Evolutionary conservation across 2,888 invertebrate genomes (phyloP).

Genomic region (Melanchra persicariae): DNA sequence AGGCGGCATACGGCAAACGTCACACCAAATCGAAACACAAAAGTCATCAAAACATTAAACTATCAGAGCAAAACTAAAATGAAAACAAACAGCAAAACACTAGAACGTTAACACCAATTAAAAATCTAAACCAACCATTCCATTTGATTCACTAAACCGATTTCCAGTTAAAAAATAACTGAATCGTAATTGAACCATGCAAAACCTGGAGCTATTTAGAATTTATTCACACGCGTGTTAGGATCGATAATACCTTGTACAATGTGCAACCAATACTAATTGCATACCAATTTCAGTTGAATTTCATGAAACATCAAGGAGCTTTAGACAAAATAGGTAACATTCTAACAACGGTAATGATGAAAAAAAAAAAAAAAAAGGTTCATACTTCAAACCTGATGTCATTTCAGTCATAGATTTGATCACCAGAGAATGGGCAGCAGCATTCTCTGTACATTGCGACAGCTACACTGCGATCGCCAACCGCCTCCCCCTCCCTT

Average conservation of each 20-base stretch:
- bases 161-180: conserved; percentile 11
- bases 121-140: conserved; percentile 28
- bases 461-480: no score
- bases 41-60: neutral
- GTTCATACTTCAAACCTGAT: no score
- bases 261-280: no score
- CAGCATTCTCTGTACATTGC: no score
- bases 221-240: neutral
- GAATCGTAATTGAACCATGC: neutral
- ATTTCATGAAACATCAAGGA: neutral
- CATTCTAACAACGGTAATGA: no score
- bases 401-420: no score
- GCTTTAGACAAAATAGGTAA: no score
- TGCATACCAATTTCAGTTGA: neutral
- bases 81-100: conserved; percentile 20
- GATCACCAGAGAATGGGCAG: no score
- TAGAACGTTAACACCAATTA: conserved; percentile 27
- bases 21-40: neutral
- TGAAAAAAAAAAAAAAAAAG: no score
- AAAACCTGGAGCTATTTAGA: conserved; percentile 13
- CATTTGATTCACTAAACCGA: conserved; percentile 40
- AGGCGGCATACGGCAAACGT: neutral
- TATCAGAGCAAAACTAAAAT: neutral
- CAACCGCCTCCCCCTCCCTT: no score
- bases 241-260: conserved; percentile 6